phyloP scores from a whole-genome alignment of 2,113 vertebrate species.

The Brachyhypopomus occidentalis region DNA sequence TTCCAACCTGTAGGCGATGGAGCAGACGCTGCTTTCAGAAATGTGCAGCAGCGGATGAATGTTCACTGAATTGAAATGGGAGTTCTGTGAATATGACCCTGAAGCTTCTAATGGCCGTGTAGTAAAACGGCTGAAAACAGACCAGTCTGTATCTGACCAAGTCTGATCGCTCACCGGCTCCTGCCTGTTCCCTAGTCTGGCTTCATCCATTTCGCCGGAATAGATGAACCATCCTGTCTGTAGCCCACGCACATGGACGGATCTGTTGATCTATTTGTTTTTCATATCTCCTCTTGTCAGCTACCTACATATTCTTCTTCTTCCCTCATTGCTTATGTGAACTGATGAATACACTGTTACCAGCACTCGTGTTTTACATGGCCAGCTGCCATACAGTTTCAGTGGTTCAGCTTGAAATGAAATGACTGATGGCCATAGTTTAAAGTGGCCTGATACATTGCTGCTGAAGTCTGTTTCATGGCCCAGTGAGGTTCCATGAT shows the following conservation, averaged over 20 bases:
- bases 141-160: not conserved
- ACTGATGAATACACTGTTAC: not conserved
- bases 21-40: conserved; percentile 26
- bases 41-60: conserved; percentile 37
- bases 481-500: no score
- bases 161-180: not conserved
- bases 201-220: not conserved
- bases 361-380: not conserved
- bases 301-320: not conserved
- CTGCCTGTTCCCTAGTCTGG: not conserved
- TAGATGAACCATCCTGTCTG: not conserved
- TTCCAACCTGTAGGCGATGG: conserved; percentile 35
- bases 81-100: not conserved
- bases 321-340: not conserved
- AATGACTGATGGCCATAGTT: no score
- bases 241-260: not conserved
- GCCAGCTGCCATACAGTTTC: not conserved
- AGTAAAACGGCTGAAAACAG: not conserved
- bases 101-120: not conserved
- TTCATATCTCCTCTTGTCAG: not conserved
- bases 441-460: no score
- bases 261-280: not conserved
- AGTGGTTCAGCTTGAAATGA: no score
- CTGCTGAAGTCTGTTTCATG: no score
- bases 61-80: conserved; percentile 45